Conservation (phyloP, 2,797 vertebrate species). For the Intellagama lesueurii region DNA sequence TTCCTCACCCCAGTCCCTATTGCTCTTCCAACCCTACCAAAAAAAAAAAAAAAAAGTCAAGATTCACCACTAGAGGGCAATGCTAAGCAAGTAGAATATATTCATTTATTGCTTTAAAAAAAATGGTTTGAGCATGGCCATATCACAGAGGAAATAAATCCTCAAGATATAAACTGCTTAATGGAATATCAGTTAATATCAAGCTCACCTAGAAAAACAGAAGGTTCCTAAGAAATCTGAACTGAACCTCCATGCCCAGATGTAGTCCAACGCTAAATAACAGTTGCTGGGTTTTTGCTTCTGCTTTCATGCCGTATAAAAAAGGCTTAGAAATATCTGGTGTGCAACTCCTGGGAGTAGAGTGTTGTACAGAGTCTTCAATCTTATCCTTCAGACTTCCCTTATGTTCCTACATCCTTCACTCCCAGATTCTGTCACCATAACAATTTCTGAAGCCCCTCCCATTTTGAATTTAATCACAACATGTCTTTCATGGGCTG, state of each 20-base stretch:
- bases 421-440: neutral
- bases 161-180: neutral
- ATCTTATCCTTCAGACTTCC: neutral
- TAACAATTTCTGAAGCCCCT: neutral
- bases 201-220: neutral
- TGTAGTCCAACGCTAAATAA: neutral
- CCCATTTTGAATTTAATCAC: neutral
- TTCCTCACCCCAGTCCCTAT: neutral
- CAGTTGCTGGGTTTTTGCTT: neutral
- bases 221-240: neutral
- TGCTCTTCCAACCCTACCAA: neutral
- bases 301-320: no score
- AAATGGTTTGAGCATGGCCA: neutral
- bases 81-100: slow-evolving; percentile 55
- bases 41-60: neutral
- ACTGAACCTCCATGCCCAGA: neutral
- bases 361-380: neutral
- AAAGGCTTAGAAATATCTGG: no score
- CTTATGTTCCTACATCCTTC: no score
- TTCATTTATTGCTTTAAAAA: no score
- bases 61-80: slow-evolving; percentile 75
- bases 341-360: neutral
- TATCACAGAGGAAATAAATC: neutral
- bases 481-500: neutral
- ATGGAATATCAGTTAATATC: neutral